Percentiles rank a stretch among this genome's conserved stretches.
Conservation (phyloP, 2,888 invertebrate species). For the Acronicta leporina region DNA sequence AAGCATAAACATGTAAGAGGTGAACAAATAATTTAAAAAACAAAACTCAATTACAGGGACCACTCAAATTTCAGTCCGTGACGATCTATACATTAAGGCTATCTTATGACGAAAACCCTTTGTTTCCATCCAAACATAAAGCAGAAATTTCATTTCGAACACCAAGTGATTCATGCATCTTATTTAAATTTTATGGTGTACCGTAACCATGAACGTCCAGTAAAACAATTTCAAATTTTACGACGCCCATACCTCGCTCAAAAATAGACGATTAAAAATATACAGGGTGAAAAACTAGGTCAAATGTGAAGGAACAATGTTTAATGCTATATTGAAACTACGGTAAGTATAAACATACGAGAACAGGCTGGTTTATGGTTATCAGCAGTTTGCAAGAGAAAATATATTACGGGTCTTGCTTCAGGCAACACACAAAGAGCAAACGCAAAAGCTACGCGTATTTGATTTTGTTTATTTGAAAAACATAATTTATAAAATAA, state of each 20-base stretch:
- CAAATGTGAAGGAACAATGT: constrained; percentile 68
- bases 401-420: constrained; percentile 14
- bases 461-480: neutral
- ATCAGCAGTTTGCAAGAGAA: constrained; percentile 30
- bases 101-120: neutral
- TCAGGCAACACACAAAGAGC: neutral
- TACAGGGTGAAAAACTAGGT: constrained; percentile 70
- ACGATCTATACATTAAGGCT: neutral
- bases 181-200: constrained; percentile 36
- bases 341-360: constrained; percentile 64
- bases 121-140: constrained; percentile 5
- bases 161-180: constrained; percentile 32
- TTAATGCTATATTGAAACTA: constrained; percentile 60
- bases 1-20: too few relatives aligned
- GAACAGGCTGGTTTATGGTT: constrained; percentile 30
- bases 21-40: too few relatives aligned
- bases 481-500: neutral
- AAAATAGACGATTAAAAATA: constrained; percentile 64
- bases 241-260: constrained; percentile 53
- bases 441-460: neutral
- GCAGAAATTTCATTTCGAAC: neutral
- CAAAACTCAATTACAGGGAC: neutral
- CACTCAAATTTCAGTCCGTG: neutral
- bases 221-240: constrained; percentile 62
- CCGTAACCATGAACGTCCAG: constrained; percentile 43